Conservation (phyloP, 2,797 vertebrate species). For the Limnodromus scolopaceus region DNA sequence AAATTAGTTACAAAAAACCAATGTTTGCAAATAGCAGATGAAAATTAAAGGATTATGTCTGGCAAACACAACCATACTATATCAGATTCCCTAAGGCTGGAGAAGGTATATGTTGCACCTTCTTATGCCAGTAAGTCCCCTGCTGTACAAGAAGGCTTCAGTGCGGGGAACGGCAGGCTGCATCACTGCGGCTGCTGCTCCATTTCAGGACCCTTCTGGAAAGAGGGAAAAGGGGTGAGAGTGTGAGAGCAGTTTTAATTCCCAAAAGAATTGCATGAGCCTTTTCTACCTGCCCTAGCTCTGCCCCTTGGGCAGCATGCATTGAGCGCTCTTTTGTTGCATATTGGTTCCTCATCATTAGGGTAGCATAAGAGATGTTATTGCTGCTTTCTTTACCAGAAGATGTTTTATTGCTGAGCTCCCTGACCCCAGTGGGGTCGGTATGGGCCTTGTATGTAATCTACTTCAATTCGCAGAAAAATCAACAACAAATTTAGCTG, state of each 20-base stretch:
- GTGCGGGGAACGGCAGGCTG: neutral
- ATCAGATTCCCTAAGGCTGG: neutral
- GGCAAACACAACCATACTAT: neutral
- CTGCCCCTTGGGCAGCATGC: neutral
- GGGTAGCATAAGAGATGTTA: rapidly evolving
- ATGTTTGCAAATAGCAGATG: constrained; percentile 6
- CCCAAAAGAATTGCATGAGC: neutral
- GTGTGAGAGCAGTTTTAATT: neutral
- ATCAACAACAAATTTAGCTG: neutral
- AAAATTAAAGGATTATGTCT: constrained; percentile 3
- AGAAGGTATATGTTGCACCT: neutral
- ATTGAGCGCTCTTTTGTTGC: rapidly evolving
- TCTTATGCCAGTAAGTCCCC: neutral
- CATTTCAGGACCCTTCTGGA: neutral
- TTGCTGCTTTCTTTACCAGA: neutral
- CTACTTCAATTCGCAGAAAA: neutral
- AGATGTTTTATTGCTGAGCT: neutral
- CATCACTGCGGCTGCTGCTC: neutral
- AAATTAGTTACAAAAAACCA: constrained; percentile 9
- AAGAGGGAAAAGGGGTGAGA: neutral
- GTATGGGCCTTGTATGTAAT: neutral
- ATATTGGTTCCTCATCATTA: rapidly evolving
- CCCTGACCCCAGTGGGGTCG: neutral
- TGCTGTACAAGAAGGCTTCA: neutral
- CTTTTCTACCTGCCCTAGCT: neutral